A percentile compares a stretch with the other conserved stretches of the same genome.
Evolutionary conservation across 2,888 invertebrate species (phyloP).

Genomic region (Ophonus ardosiacus): DNA sequence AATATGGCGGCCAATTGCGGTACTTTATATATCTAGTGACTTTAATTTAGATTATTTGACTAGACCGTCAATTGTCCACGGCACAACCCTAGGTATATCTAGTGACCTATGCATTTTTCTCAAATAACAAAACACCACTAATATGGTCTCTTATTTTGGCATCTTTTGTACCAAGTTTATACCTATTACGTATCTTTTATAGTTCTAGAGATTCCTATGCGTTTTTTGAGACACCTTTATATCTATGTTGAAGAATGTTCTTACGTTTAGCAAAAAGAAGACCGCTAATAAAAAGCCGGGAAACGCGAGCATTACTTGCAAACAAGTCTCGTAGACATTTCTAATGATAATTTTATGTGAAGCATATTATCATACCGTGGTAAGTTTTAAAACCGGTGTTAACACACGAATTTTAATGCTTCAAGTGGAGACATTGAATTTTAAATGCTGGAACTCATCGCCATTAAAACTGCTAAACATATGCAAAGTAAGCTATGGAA

Average conservation of each 20-base stretch:
- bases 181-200: no score
- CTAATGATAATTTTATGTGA: conserved; percentile 58
- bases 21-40: no score
- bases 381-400: conserved; percentile 52
- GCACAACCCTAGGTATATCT: no score
- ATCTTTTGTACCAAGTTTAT: no score
- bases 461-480: conserved; percentile 41
- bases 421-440: conserved; percentile 54
- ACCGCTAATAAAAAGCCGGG: conserved; percentile 20
- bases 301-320: conserved; percentile 26
- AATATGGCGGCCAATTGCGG: no score
- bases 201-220: no score
- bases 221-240: background rate
- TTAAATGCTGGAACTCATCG: conserved; percentile 46
- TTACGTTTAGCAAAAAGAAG: conserved; percentile 16
- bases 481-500: conserved; percentile 40
- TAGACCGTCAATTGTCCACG: no score
- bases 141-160: no score
- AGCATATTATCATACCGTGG: conserved; percentile 49
- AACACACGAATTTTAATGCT: conserved; percentile 55
- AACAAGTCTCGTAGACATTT: conserved; percentile 19
- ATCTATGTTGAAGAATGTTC: background rate
- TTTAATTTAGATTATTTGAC: no score
- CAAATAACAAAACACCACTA: no score
- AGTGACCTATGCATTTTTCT: no score